Conservation (phyloP, 1,140 invertebrate species). For the Euschistus heros region DNA sequence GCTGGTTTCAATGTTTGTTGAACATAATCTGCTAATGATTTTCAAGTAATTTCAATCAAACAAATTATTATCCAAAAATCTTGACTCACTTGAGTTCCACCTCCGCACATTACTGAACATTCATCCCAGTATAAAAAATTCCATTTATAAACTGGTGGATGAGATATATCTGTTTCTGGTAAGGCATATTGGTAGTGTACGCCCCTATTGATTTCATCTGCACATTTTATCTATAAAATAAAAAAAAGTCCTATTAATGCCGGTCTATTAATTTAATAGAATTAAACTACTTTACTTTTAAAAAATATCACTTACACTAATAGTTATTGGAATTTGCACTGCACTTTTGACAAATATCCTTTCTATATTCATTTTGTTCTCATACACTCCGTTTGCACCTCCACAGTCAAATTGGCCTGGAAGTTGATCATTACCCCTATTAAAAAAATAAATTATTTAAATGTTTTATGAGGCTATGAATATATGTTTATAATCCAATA, state of each 20-base stretch:
- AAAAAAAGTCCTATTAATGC: no score
- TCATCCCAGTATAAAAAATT: slow-evolving; percentile 39
- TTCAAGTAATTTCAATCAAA: no score
- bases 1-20: no score
- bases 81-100: slow-evolving; percentile 33
- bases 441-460: slow-evolving; percentile 37
- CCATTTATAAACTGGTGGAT: slow-evolving; percentile 39
- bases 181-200: slow-evolving; percentile 38
- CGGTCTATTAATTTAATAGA: no score
- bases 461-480: not conserved
- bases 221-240: slow-evolving; percentile 15
- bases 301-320: slow-evolving; percentile 26
- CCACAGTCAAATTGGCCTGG: slow-evolving; percentile 52
- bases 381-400: slow-evolving; percentile 14
- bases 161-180: slow-evolving; percentile 29
- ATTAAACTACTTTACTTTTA: not conserved
- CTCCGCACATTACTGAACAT: slow-evolving; percentile 38
- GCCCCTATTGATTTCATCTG: slow-evolving; percentile 36
- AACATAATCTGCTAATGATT: no score
- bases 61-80: no score
- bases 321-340: slow-evolving; percentile 12
- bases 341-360: slow-evolving; percentile 18
- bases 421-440: slow-evolving; percentile 69
- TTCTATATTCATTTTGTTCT: slow-evolving; percentile 16
- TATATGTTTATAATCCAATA: no score